Percentiles rank a stretch among this genome's conserved stretches.
These are phyloP conservation scores for Lissocephala sabroskyi DNA, from an alignment of 2,888 invertebrate genomes.

Conservation along the genomic window DNA sequence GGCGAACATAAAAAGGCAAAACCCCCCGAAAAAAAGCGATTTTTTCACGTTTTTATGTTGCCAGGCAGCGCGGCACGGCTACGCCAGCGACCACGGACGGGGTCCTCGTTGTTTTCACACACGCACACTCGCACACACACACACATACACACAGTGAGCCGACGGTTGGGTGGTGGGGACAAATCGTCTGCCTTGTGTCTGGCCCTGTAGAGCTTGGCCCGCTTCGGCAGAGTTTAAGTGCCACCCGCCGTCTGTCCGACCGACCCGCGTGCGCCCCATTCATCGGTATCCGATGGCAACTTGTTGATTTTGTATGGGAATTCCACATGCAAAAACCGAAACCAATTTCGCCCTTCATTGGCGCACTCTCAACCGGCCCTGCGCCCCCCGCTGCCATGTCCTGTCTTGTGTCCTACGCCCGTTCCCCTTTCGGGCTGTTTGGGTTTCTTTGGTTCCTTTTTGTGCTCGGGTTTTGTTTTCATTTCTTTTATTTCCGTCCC, in stretches of 20 bases:
- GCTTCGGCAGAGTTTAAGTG: slow-evolving; percentile 48
- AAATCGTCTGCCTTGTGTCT: slow-evolving; percentile 57
- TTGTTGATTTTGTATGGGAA: slow-evolving; percentile 64
- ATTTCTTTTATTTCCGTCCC: slow-evolving; percentile 23
- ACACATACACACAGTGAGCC: slow-evolving; percentile 6
- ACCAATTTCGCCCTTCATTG: slow-evolving; percentile 63
- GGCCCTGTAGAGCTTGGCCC: slow-evolving; percentile 26
- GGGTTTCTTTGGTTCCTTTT: slow-evolving; percentile 11
- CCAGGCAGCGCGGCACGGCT: slow-evolving; percentile 11
- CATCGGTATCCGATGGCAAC: slow-evolving; percentile 63
- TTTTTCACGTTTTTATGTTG: slow-evolving; percentile 62
- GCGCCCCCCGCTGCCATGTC: slow-evolving; percentile 13
- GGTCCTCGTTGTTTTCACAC: slow-evolving; percentile 20
- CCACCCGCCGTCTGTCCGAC: too few relatives aligned
- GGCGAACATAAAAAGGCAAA: slow-evolving; percentile 31
- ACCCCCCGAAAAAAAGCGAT: slow-evolving; percentile 55
- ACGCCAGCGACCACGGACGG: slow-evolving; percentile 7
- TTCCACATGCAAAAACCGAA: slow-evolving; percentile 61
- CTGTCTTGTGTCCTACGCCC: slow-evolving; percentile 4
- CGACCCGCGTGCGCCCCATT: slow-evolving; percentile 20
- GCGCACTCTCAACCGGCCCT: slow-evolving; percentile 34
- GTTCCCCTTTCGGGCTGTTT: slow-evolving; percentile 3
- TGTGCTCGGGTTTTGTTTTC: slow-evolving; percentile 33
- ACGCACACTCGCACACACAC: slow-evolving; percentile 27
- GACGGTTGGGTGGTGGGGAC: slow-evolving; percentile 11